Evolutionary conservation across 2,888 invertebrate species (phyloP), one percentile per base, ranked within the genome.

Genomic region (Horisme vitalbata): DNA sequence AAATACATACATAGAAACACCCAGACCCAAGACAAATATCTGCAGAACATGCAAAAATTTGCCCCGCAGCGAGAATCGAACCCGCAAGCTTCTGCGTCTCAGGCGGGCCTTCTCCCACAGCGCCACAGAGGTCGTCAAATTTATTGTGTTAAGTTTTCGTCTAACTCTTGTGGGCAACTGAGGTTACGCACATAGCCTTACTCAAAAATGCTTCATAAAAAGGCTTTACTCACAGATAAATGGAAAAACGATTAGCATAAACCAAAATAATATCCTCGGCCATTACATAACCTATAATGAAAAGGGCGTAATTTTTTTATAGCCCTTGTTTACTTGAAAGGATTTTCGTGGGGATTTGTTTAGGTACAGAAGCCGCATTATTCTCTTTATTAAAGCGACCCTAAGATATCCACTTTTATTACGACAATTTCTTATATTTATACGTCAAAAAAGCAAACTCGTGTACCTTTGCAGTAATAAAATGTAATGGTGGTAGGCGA

Each of bases 361-460:
- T 57, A 58, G 59, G 57, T 59, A 53, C 53, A 52, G 49, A 34
- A 31, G 38, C 55, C 58, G 48, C 61, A 65, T 68, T 66, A 69
- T 66, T 64, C 56, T 61, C 61, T 63, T 59, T 71, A 63, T 65
- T 65, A 68, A 65, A 59, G 66, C 61, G 63, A 70, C 68, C 71
- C 67, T n/a, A 50, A 66, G 68, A 63, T 71, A 74, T 72, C 64
- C 58, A 57, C 62, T 74, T 77, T 77, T 76, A 75, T 73, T 71
- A 69, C 68, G 31, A 64, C 65, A 65, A 68, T 75, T 68, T 69
- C 68, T 75, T 73, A 72, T 77, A 71, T 77, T 76, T 78, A 70
- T 75, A 69, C 67, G 68, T 68, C 73, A 79, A 81, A 82, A 82
- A 83, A 83, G 81, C 77, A 76, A 81, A 83, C 63, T 65, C 77